Evolutionary conservation across 2,113 vertebrate species (phyloP).

Genomic region (Lagopus leucura): DNA sequence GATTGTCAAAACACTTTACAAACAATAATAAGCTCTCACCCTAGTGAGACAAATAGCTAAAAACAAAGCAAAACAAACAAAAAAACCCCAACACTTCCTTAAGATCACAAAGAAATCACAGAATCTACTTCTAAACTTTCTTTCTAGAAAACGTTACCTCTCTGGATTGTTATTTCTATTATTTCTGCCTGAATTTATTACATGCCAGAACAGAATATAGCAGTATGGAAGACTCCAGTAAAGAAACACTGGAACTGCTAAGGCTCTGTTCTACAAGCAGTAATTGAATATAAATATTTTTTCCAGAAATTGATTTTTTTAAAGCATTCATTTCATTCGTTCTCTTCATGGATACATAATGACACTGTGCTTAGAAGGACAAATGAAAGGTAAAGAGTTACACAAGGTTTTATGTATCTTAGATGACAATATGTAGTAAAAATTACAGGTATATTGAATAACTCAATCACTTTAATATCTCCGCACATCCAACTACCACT

Average conservation of each 20-base stretch:
- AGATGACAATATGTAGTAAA: not conserved
- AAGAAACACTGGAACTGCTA: not conserved
- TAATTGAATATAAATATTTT: not conserved
- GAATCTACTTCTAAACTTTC: not conserved
- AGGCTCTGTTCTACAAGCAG: not conserved
- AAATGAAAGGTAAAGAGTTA: conserved; percentile 42
- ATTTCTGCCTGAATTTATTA: not conserved
- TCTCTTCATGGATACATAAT: not conserved
- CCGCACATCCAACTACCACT: conserved; percentile 35
- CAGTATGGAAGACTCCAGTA: not conserved
- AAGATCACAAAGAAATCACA: not conserved
- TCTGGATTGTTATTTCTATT: not conserved
- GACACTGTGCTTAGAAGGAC: not conserved
- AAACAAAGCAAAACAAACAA: too few species aligned
- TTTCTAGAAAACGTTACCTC: not conserved
- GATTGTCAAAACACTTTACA: not conserved
- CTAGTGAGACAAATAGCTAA: not conserved
- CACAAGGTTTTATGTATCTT: not conserved
- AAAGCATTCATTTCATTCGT: not conserved
- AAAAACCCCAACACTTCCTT: not conserved
- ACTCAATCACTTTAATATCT: conserved; percentile 25
- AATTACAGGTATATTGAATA: conserved; percentile 34
- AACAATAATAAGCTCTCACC: not conserved
- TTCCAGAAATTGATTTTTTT: not conserved
- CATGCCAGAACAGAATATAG: not conserved